Evolutionary conservation across 1,140 invertebrate genomes (phyloP).

Genomic region (Seison nebaliae): DNA sequence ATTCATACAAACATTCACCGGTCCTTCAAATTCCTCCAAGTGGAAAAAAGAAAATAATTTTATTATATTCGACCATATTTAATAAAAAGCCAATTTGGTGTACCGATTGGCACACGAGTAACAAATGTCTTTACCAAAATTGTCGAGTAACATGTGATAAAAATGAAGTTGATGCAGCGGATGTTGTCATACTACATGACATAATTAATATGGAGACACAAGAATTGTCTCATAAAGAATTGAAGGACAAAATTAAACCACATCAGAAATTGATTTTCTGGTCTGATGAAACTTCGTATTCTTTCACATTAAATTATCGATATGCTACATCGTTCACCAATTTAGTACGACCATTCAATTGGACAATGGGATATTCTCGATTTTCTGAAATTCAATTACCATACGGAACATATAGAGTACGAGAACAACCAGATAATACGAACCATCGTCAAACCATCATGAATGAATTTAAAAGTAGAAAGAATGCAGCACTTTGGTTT

Average conservation of each 20-base stretch:
- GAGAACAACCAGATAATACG: neutral
- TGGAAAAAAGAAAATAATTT: no score
- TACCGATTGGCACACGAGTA: no score
- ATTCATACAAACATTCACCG: no score
- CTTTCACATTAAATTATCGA: no score
- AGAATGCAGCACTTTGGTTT: slow-evolving; percentile 11
- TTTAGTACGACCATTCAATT: slow-evolving; percentile 9
- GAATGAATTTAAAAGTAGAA: slow-evolving; percentile 1
- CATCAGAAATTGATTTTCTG: slow-evolving; percentile 11
- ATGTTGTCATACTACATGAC: slow-evolving; percentile 6
- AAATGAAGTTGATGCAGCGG: neutral
- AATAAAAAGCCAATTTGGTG: no score
- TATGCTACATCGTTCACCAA: neutral
- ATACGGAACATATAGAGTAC: neutral
- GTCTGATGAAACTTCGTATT: slow-evolving; percentile 9
- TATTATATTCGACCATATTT: no score
- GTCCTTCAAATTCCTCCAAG: no score
- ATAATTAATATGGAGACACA: slow-evolving; percentile 7
- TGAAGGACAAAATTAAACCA: slow-evolving; percentile 6
- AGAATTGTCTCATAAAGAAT: neutral
- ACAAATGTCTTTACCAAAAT: slow-evolving; percentile 3
- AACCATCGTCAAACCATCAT: neutral
- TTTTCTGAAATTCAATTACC: slow-evolving; percentile 1
- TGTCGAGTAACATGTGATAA: slow-evolving; percentile 10
- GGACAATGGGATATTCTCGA: slow-evolving; percentile 6